A percentile compares a stretch with the other conserved stretches of the same genome.
phyloP scores from a whole-genome alignment of 2,113 vertebrate species.

The Phycodurus eques region DNA sequence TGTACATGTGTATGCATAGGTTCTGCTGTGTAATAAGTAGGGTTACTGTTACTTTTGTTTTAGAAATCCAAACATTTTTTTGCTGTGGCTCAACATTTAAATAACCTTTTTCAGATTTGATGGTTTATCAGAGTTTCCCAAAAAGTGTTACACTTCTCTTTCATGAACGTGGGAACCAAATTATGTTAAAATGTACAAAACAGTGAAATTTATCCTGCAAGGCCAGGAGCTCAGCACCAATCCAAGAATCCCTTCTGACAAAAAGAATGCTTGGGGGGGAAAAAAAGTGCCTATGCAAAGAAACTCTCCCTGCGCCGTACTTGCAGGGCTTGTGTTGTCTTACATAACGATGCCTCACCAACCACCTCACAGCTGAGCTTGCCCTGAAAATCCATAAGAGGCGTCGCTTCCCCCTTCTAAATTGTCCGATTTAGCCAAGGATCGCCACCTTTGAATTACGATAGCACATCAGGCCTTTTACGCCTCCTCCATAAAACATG shows the following conservation, averaged over 20 bases:
- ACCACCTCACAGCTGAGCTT: conserved; percentile 35
- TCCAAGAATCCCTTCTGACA: no score
- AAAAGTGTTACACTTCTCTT: no score
- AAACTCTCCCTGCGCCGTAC: conserved; percentile 34
- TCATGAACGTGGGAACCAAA: no score
- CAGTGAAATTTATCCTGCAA: conserved; percentile 1
- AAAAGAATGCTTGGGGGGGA: conserved; percentile 4
- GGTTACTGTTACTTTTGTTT: no score
- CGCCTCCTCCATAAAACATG: conserved; percentile 44
- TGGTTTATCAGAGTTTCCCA: no score
- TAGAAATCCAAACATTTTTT: no score
- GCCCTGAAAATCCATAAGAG: conserved; percentile 44
- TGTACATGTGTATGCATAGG: no score
- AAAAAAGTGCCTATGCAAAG: conserved; percentile 44
- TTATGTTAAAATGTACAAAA: no score
- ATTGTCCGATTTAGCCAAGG: conserved; percentile 41
- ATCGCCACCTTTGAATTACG: conserved; percentile 36
- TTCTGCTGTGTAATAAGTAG: no score
- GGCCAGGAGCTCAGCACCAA: neutral
- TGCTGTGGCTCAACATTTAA: no score
- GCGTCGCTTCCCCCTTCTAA: conserved; percentile 40
- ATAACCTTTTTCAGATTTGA: no score
- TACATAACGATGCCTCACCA: conserved; percentile 57
- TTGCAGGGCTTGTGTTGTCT: conserved; percentile 41
- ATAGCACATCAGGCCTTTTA: conserved; percentile 49